Evolutionary conservation across 2,113 vertebrate genomes (phyloP), one percentile per base, ranked within the genome.

Genomic region (Gracilinanus agilis): DNA sequence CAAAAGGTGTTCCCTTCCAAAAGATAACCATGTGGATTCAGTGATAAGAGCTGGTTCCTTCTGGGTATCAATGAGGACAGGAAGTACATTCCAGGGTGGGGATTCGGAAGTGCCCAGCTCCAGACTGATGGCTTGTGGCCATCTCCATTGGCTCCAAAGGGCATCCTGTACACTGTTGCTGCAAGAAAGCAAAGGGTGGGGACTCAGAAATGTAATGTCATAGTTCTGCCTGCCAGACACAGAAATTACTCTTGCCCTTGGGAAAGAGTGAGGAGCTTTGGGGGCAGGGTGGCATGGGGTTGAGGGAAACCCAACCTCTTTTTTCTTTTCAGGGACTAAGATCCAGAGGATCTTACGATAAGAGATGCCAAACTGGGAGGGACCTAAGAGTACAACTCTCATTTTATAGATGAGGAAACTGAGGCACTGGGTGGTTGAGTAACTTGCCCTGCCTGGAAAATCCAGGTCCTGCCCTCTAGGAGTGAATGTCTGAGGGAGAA

Each of bases 31-130:
- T 97, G 95, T 98, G 96, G 97, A 96, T 94, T 96, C 96, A 97
- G 49, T 93, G 97, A 97, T 97, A 97, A 97, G 94, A 93, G 95
- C 96, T 95, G 92, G 92, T 97, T 91, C 97, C 93, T 53, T n/a
- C 75, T 93, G 94, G 95, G 92, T 96, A 95, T 97, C 93, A 54
- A 93, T 94, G 91, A 93, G 92, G 55, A 96, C 96, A 94, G 96
- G 96, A 97, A 98, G 90, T 96, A 61, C 53, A 94, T 95, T 54
- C 92, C 54, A 83, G 49, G 88, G 90, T 90, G 54, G 92, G 90
- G 67, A 94, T 56, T 95, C 90, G 92, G 92, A 92, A 93, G 92
- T 88, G 94, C 92, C 93, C 55, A 25, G 83, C 27, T 92, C 61
- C 29, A 54, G 54, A 89, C 94, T 27, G 19, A 93, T 44, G 75